These are phyloP conservation scores for Hyaena hyaena DNA, from an alignment of 2,113 vertebrate genomes.

Conservation along the genomic window DNA sequence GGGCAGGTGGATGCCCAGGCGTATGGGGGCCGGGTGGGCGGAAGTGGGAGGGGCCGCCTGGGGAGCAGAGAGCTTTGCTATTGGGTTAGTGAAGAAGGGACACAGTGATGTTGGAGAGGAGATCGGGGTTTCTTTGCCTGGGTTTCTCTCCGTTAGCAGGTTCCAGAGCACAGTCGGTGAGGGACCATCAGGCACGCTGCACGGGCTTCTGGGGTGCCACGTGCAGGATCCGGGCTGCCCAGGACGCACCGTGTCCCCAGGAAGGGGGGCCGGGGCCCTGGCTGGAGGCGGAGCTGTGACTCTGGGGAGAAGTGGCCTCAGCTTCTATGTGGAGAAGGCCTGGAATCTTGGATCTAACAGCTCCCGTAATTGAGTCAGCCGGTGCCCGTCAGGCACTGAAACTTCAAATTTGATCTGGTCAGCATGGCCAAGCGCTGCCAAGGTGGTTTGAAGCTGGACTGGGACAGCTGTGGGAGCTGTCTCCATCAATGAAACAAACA, in stretches of 20 bases:
- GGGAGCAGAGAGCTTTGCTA: background rate
- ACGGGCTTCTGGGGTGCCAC: background rate
- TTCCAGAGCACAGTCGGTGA: background rate
- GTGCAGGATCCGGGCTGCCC: background rate
- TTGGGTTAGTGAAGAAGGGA: background rate
- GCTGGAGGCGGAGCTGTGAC: accelerated
- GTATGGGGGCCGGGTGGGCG: accelerated
- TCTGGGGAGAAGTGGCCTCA: background rate
- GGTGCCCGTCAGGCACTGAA: slow-evolving; percentile 53
- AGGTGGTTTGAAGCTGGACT: slow-evolving; percentile 80
- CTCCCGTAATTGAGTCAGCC: slow-evolving; percentile 74
- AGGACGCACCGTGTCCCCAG: accelerated
- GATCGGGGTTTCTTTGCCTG: background rate
- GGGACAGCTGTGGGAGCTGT: slow-evolving; percentile 81
- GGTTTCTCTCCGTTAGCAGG: accelerated
- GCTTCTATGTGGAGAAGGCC: background rate
- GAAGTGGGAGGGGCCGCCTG: background rate
- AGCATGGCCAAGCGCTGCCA: slow-evolving; percentile 54
- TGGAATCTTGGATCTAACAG: slow-evolving; percentile 58
- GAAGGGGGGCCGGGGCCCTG: accelerated
- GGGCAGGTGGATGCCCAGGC: background rate
- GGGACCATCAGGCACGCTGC: background rate
- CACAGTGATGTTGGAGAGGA: background rate
- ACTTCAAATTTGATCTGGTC: slow-evolving; percentile 83
- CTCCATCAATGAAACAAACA: slow-evolving; percentile 75